Evolutionary conservation across 2,797 vertebrate species (phyloP).

Genomic region (Alauda arvensis): DNA sequence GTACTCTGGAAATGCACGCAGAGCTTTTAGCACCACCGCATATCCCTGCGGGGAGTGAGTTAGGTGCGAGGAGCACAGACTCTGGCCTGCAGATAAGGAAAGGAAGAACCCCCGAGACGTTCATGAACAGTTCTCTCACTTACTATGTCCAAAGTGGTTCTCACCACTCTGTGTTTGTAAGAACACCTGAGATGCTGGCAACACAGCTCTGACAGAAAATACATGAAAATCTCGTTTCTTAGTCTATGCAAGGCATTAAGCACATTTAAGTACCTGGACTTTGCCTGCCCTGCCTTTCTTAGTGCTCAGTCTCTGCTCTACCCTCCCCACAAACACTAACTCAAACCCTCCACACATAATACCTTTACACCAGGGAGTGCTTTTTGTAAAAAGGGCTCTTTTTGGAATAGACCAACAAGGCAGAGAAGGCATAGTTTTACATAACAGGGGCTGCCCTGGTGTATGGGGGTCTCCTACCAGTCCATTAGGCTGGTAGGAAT

Average conservation of each 20-base stretch:
- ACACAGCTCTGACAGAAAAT: not conserved
- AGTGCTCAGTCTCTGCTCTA: fast-evolving
- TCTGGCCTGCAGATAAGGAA: not conserved
- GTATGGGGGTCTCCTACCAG: not conserved
- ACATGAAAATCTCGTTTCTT: not conserved
- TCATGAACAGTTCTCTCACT: not conserved
- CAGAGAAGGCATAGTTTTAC: not conserved
- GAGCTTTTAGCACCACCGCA: not conserved
- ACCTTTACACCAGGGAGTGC: not conserved
- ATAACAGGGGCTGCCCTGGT: not conserved
- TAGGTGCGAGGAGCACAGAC: not conserved
- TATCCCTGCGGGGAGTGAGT: not conserved
- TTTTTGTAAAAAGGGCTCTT: not conserved
- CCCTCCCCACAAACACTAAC: not conserved
- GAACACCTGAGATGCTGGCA: not conserved
- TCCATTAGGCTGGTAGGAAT: not conserved
- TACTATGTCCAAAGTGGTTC: not conserved
- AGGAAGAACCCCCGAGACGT: fast-evolving
- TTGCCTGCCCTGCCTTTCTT: not conserved
- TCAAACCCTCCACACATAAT: not conserved
- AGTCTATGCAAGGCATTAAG: not conserved
- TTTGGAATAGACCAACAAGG: not conserved
- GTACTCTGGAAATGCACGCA: fast-evolving
- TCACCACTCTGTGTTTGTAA: not conserved
- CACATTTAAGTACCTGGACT: not conserved